phyloP scores from a whole-genome alignment of 2,113 vertebrate genomes.

The Pampusana beccarii region DNA sequence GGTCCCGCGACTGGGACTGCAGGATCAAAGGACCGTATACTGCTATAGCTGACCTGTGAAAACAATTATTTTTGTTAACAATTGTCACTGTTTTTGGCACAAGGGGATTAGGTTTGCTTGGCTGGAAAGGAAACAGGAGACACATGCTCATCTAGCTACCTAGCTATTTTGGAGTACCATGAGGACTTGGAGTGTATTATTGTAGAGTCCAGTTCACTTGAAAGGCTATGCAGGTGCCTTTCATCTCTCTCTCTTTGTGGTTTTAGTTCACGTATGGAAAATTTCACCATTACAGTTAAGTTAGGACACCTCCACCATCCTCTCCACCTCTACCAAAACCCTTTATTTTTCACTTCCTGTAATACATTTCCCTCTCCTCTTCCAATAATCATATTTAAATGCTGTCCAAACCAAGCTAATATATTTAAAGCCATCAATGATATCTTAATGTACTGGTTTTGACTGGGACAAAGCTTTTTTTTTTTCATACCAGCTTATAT shows the following conservation, averaged over 20 bases:
- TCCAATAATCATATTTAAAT: background rate
- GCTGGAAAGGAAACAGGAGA: background rate
- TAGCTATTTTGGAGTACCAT: background rate
- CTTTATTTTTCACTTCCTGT: background rate
- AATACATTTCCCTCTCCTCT: background rate
- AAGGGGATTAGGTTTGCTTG: background rate
- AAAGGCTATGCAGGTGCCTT: background rate
- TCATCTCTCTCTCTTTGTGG: background rate
- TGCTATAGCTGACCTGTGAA: slow-evolving; percentile 91
- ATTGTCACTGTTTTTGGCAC: background rate
- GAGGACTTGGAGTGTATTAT: background rate
- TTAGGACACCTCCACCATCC: background rate
- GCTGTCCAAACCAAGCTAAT: background rate
- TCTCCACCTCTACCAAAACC: background rate
- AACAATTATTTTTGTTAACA: background rate
- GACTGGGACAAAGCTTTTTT: background rate
- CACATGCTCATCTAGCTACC: background rate
- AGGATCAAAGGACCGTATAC: slow-evolving; percentile 92
- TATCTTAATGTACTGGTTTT: background rate
- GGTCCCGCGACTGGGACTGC: slow-evolving; percentile 91
- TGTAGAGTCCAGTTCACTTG: background rate
- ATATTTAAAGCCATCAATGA: background rate
- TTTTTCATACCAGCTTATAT: background rate
- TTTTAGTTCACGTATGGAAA: background rate
- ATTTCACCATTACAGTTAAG: background rate